phyloP scores from a whole-genome alignment of 2,888 invertebrate species.

The Watsonalla binaria region DNA sequence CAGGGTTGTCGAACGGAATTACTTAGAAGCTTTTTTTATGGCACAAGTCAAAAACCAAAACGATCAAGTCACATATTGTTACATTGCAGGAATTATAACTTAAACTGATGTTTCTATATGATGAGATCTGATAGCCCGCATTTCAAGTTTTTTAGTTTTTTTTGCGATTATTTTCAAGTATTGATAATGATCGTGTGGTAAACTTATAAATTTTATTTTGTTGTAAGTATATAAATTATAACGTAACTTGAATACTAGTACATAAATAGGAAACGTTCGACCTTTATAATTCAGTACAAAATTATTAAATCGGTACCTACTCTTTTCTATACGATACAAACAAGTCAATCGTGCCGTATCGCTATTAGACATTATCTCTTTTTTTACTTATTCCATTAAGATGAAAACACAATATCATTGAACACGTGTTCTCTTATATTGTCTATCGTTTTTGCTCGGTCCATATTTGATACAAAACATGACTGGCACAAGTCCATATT shows the following conservation, averaged over 20 bases:
- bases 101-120: no score
- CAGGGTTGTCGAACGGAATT: constrained; percentile 39
- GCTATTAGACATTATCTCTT: constrained; percentile 1
- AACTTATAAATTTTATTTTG: no score
- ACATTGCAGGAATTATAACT: constrained; percentile 5
- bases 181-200: no score
- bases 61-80: constrained; percentile 12
- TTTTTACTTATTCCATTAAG: background rate
- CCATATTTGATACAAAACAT: constrained; percentile 5
- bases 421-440: background rate
- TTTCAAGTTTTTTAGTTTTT: no score
- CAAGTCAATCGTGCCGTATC: constrained; percentile 8
- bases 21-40: background rate
- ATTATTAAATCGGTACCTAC: no score
- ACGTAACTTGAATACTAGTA: no score
- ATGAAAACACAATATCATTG: background rate
- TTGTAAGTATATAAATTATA: no score
- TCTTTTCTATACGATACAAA: background rate
- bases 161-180: no score
- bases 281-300: no score
- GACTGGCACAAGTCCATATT: constrained; percentile 7
- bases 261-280: no score
- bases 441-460: background rate
- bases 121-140: no score
- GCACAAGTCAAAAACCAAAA: constrained; percentile 15